A percentile compares a stretch with the other conserved stretches of the same genome.
phyloP scores from a whole-genome alignment of 1,140 invertebrate species.

The Palaemon carinicauda region DNA sequence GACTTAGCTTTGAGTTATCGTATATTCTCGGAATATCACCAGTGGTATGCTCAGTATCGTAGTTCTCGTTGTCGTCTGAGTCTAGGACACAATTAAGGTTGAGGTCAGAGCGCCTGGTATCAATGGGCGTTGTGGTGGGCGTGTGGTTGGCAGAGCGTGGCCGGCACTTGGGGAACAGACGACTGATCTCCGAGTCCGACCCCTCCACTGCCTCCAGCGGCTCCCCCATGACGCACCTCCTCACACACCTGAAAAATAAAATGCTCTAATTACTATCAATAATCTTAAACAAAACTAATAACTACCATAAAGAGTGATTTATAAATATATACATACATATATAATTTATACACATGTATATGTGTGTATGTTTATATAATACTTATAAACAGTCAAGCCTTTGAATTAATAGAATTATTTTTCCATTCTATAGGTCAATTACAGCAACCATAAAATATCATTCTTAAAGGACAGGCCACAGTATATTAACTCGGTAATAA shows the following conservation, averaged over 20 bases:
- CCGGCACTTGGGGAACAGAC: conserved; percentile 83
- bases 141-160: conserved; percentile 67
- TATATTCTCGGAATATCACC: conserved; percentile 41
- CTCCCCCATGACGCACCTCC: conserved; percentile 57
- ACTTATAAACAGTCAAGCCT: too few relatives aligned
- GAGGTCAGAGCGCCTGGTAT: conserved; percentile 63
- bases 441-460: too few relatives aligned
- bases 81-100: conserved; percentile 56
- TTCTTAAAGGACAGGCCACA: too few relatives aligned
- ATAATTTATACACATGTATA: too few relatives aligned
- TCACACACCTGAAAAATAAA: conserved; percentile 7
- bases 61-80: conserved; percentile 61
- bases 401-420: too few relatives aligned
- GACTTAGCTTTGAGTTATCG: conserved; percentile 60
- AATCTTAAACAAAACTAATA: too few relatives aligned
- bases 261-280: neutral
- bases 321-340: too few relatives aligned
- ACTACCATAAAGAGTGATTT: too few relatives aligned
- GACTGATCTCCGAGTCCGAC: conserved; percentile 72
- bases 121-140: conserved; percentile 64
- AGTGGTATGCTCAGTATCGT: conserved; percentile 47
- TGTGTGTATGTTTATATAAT: too few relatives aligned
- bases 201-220: conserved; percentile 59
- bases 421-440: too few relatives aligned
- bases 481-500: too few relatives aligned